phyloP scores from a whole-genome alignment of 2,888 invertebrate genomes.

The Apamea sordens region DNA sequence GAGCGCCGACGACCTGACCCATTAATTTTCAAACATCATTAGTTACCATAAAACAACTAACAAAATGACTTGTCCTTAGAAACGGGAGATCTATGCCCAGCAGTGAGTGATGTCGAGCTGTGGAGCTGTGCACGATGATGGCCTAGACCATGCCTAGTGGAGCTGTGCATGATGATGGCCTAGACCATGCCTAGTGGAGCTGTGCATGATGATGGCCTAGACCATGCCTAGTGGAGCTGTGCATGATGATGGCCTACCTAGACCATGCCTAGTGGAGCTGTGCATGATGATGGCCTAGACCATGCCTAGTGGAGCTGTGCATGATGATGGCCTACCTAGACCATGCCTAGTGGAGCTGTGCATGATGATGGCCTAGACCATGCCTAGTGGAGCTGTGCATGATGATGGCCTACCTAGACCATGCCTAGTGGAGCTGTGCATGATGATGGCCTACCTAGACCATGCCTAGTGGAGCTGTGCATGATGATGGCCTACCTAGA shows the following conservation, averaged over 20 bases:
- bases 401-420: neutral
- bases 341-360: too few relatives aligned
- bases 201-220: neutral
- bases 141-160: too few relatives aligned
- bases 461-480: too few relatives aligned
- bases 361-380: neutral
- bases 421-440: too few relatives aligned
- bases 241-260: neutral
- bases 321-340: neutral
- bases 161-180: neutral
- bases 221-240: too few relatives aligned
- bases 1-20: slow-evolving; percentile 76
- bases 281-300: neutral
- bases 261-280: too few relatives aligned
- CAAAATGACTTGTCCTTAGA: neutral
- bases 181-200: too few relatives aligned
- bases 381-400: too few relatives aligned
- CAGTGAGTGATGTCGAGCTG: neutral
- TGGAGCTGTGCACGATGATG: neutral
- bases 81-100: neutral
- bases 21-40: neutral
- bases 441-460: neutral
- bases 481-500: neutral
- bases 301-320: too few relatives aligned
- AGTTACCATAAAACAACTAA: neutral